phyloP scores from a whole-genome alignment of 1,140 invertebrate species.

The Archivesica marissinica region DNA sequence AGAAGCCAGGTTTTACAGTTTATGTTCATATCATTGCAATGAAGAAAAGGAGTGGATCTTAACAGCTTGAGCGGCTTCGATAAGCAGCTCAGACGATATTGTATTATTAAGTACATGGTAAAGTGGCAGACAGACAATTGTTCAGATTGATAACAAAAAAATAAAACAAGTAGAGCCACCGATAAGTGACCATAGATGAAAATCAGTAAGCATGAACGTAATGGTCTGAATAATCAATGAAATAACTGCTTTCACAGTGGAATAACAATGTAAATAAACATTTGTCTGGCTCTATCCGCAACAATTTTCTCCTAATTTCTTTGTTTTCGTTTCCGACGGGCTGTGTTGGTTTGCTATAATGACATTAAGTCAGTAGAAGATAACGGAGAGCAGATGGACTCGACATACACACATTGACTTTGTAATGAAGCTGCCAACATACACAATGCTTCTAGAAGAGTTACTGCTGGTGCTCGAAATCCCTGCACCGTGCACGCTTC shows the following conservation, averaged over 20 bases:
- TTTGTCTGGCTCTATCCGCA: not conserved
- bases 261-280: not conserved
- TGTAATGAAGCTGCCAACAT: not conserved
- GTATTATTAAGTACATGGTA: too few species aligned
- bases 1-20: too few species aligned
- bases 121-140: too few species aligned
- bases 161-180: too few species aligned
- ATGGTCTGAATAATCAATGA: constrained; percentile 18
- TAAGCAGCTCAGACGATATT: too few species aligned
- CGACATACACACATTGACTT: not conserved
- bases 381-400: not conserved
- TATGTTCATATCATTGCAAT: too few species aligned
- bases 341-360: not conserved
- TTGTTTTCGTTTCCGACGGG: not conserved
- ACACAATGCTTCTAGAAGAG: too few species aligned
- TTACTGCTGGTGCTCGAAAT: too few species aligned
- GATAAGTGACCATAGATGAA: not conserved
- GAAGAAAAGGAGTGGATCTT: too few species aligned
- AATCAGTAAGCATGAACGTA: not conserved
- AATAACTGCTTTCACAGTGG: not conserved
- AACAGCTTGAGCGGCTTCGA: too few species aligned
- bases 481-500: too few species aligned
- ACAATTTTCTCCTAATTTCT: not conserved
- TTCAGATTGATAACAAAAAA: too few species aligned
- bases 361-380: not conserved